These are phyloP conservation scores for Psettodes erumei DNA, from an alignment of 2,113 vertebrate species.

Conservation along the genomic window DNA sequence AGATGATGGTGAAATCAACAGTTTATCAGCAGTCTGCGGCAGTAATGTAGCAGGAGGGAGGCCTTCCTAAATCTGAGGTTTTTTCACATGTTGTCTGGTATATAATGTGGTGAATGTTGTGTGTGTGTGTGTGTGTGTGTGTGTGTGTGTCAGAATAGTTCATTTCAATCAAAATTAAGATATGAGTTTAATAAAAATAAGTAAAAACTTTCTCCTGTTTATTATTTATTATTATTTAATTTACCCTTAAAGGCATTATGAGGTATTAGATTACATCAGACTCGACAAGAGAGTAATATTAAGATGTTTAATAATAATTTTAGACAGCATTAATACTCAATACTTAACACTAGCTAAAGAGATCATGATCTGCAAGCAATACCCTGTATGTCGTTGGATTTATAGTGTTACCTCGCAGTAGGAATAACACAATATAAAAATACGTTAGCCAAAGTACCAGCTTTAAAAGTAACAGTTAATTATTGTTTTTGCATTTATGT, in stretches of 20 bases:
- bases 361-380: not conserved
- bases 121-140: not conserved
- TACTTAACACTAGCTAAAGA: no score
- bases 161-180: not conserved
- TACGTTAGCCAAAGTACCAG: not conserved
- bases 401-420: not conserved
- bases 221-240: not conserved
- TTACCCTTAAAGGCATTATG: not conserved
- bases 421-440: not conserved
- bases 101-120: not conserved
- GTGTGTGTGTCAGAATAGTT: not conserved
- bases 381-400: no score
- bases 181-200: not conserved
- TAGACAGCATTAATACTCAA: no score
- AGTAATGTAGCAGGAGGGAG: not conserved
- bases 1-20: constrained; percentile 58
- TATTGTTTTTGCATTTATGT: not conserved
- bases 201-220: not conserved
- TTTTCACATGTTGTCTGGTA: constrained; percentile 1
- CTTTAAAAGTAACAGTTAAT: not conserved
- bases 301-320: not conserved
- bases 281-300: not conserved
- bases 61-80: not conserved
- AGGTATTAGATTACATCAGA: not conserved
- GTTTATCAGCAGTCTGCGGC: constrained; percentile 53